Conservation (phyloP, 1,140 invertebrate genomes). For the Drosophila pandora region DNA sequence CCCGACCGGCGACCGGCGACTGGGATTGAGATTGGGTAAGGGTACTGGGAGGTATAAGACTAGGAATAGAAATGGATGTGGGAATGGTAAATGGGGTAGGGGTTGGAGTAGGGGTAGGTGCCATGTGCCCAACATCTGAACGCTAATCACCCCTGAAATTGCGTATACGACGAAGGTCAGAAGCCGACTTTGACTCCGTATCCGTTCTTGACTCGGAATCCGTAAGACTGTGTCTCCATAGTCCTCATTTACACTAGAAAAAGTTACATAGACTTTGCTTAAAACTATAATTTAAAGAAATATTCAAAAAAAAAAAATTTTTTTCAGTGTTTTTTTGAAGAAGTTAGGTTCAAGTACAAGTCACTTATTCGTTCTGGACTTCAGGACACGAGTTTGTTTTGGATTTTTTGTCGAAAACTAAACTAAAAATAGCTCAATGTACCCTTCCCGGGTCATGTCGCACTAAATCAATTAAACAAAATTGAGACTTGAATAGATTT, state of each 20-base stretch:
- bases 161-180: slow-evolving; percentile 72
- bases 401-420: not conserved
- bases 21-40: slow-evolving; percentile 5
- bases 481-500: slow-evolving; percentile 53
- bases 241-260: not conserved
- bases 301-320: too few relatives aligned
- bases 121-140: slow-evolving; percentile 49
- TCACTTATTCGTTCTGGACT: not conserved
- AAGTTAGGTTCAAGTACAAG: not conserved
- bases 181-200: slow-evolving; percentile 32
- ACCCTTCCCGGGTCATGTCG: slow-evolving; percentile 48
- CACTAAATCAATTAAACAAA: slow-evolving; percentile 73
- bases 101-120: slow-evolving; percentile 20
- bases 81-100: slow-evolving; percentile 8
- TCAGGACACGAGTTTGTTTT: not conserved
- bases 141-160: slow-evolving; percentile 80
- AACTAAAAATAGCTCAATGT: slow-evolving; percentile 37
- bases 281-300: too few relatives aligned
- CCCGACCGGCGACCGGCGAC: slow-evolving; percentile 14
- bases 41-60: not conserved
- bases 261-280: not conserved
- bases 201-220: slow-evolving; percentile 7
- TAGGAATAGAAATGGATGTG: not conserved
- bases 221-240: not conserved
- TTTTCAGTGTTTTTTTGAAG: not conserved